These are phyloP conservation scores for Fragum whitleyi DNA, from an alignment of 2,888 invertebrate genomes.

Conservation along the genomic window DNA sequence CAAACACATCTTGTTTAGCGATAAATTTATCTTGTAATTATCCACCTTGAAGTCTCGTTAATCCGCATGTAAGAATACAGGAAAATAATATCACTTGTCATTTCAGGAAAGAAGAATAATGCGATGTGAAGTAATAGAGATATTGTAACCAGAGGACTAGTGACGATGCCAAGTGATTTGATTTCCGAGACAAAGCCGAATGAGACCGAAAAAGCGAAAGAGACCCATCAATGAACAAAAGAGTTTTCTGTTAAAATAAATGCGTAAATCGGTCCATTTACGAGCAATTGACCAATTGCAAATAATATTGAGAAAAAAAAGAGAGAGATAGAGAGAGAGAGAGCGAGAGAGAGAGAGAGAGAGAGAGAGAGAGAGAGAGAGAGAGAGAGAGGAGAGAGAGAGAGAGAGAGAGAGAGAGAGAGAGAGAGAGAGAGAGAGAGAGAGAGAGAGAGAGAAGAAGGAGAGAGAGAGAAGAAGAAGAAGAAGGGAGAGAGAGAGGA, in stretches of 20 bases:
- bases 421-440: not conserved
- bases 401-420: not conserved
- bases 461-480: not conserved
- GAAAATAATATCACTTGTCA: no score
- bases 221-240: not conserved
- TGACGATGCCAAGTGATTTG: no score
- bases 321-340: no score
- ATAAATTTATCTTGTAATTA: no score
- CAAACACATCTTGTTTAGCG: no score
- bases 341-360: no score
- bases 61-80: no score
- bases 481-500: not conserved
- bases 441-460: not conserved
- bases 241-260: not conserved
- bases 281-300: not conserved
- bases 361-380: no score
- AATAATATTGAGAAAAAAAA: not conserved
- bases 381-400: not conserved
- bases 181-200: no score
- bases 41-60: no score
- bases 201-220: no score
- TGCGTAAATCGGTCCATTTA: not conserved
- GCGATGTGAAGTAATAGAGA: not conserved
- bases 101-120: not conserved
- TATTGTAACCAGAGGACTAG: no score